Evolutionary conservation across 2,888 invertebrate genomes (phyloP).

Genomic region (Peribatodes rhomboidaria): DNA sequence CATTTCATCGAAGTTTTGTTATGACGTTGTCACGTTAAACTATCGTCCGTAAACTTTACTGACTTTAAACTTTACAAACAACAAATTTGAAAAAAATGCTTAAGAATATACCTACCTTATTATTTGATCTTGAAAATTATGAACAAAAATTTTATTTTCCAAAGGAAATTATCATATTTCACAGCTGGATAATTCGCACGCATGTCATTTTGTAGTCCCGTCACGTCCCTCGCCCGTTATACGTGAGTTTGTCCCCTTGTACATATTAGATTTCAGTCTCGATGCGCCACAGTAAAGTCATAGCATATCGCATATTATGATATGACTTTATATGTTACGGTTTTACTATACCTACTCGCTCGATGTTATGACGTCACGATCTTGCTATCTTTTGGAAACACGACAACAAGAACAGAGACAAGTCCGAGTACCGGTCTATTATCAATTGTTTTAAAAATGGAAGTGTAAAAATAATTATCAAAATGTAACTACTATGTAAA

Average conservation of each 20-base stretch:
- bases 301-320: slow-evolving; percentile 10
- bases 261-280: slow-evolving; percentile 45
- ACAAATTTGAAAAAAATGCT: too few species aligned
- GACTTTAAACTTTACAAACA: too few species aligned
- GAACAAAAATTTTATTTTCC: slow-evolving; percentile 8
- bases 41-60: too few species aligned
- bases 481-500: too few species aligned
- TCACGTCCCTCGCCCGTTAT: slow-evolving; percentile 26
- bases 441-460: too few species aligned
- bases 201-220: slow-evolving; percentile 5
- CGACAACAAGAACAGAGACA: too few species aligned
- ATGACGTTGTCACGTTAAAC: too few species aligned
- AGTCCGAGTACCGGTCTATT: too few species aligned
- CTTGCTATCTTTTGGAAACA: not conserved
- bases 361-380: slow-evolving; percentile 6
- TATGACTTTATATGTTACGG: not conserved
- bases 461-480: too few species aligned
- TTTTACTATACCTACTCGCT: slow-evolving; percentile 8
- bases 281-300: slow-evolving; percentile 23
- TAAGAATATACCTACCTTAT: too few species aligned
- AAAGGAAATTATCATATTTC: slow-evolving; percentile 24
- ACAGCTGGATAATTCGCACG: slow-evolving; percentile 19
- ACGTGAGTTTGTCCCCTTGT: slow-evolving; percentile 41
- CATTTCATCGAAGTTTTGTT: too few species aligned
- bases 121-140: not conserved